Evolutionary conservation across 2,113 vertebrate genomes (phyloP).

Genomic region (Cochlearius cochlearius): DNA sequence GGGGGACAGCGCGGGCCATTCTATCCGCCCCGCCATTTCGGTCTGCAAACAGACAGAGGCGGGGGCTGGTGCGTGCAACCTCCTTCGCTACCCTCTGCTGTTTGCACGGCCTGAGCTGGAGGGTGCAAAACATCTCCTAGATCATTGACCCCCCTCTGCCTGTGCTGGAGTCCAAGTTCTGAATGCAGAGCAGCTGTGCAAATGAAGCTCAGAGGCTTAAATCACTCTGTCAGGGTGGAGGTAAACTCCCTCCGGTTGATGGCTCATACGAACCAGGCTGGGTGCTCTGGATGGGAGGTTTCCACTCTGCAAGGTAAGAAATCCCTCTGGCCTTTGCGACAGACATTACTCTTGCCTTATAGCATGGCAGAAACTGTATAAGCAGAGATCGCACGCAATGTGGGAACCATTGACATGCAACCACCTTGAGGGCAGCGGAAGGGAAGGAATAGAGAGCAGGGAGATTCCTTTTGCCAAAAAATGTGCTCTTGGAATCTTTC

Average conservation of each 20-base stretch:
- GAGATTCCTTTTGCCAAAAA: background rate
- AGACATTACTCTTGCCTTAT: background rate
- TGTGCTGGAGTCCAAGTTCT: background rate
- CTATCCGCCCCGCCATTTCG: accelerated
- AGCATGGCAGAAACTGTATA: background rate
- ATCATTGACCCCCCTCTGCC: background rate
- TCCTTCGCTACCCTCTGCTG: background rate
- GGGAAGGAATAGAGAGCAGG: background rate
- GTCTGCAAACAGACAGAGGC: background rate
- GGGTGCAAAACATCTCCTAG: background rate
- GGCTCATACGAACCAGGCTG: background rate
- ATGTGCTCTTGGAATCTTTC: background rate
- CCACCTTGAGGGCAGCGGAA: background rate
- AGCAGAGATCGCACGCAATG: accelerated
- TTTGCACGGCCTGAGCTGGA: background rate
- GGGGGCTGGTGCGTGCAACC: background rate
- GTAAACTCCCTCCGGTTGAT: background rate
- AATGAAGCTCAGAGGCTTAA: background rate
- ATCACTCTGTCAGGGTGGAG: background rate
- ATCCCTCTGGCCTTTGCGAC: background rate
- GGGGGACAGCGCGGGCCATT: background rate
- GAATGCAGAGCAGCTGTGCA: background rate
- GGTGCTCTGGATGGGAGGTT: background rate
- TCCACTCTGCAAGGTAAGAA: background rate
- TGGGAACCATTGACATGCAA: background rate